These are phyloP conservation scores for Marasmarcha lunaedactyla DNA, from an alignment of 2,888 invertebrate genomes.

Conservation along the genomic window DNA sequence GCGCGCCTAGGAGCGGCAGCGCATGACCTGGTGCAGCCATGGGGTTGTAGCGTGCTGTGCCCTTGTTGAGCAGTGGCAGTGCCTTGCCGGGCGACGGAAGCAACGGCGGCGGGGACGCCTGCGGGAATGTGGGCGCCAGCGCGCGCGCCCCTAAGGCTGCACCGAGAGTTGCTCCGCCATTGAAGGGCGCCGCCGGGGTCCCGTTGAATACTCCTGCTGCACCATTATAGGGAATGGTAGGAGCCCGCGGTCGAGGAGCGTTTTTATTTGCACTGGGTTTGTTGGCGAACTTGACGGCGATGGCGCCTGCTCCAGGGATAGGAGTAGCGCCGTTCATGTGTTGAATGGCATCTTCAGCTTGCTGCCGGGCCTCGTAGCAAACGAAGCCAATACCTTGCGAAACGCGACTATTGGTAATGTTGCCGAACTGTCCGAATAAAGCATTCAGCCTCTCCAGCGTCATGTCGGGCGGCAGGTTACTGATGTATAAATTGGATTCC, in stretches of 20 bases:
- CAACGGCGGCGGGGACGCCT: slow-evolving; percentile 57
- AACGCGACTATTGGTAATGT: slow-evolving; percentile 61
- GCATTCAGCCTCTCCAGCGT: slow-evolving; percentile 58
- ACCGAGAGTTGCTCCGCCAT: slow-evolving; percentile 44
- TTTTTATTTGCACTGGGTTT: slow-evolving; percentile 58
- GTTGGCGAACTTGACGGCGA: slow-evolving; percentile 63
- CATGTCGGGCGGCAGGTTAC: slow-evolving; percentile 66
- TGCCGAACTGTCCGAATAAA: slow-evolving; percentile 52
- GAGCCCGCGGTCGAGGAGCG: slow-evolving; percentile 41
- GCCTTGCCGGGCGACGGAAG: slow-evolving; percentile 64
- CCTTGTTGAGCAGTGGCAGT: slow-evolving; percentile 63
- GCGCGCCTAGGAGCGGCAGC: slow-evolving; percentile 53
- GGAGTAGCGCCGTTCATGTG: slow-evolving; percentile 57
- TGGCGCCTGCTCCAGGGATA: slow-evolving; percentile 50
- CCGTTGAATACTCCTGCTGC: slow-evolving; percentile 51
- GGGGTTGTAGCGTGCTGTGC: slow-evolving; percentile 62
- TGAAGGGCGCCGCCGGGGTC: slow-evolving; percentile 40
- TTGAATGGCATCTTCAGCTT: slow-evolving; percentile 61
- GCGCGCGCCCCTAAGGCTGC: slow-evolving; percentile 52
- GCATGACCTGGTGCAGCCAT: slow-evolving; percentile 60
- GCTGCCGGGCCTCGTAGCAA: slow-evolving; percentile 53
- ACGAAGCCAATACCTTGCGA: slow-evolving; percentile 66
- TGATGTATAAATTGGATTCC: slow-evolving; percentile 64
- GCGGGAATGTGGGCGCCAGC: slow-evolving; percentile 52
- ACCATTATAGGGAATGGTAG: slow-evolving; percentile 49